Evolutionary conservation across 2,888 invertebrate species (phyloP), one percentile per base, ranked within the genome.

Genomic region (Polymixis flavicincta): DNA sequence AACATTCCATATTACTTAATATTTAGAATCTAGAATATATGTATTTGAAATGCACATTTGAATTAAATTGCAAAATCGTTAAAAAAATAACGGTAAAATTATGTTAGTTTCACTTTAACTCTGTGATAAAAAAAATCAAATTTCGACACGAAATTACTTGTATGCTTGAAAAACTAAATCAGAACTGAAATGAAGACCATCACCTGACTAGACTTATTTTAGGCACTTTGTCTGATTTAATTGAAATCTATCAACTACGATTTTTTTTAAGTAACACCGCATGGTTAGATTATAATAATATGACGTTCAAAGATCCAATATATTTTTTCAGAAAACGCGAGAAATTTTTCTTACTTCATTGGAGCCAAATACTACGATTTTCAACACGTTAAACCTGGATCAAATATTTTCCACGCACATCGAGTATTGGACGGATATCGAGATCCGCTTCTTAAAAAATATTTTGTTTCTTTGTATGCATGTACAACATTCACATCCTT

Each of bases 131-230:
- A 45, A 48, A 50, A 45, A 48, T 19, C 25, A 14, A 48, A 48
- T 28, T 14, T 5, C 22, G 14, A 8, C 25, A 64, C 13, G 13
- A 13, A 64, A 22, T 48, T 2, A 28, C 0, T 19, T 8, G 2
- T 7, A 45, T 1, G 19, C 25, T 25, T 48, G 22, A 19, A 28
- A 50, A 28, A 32, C 1, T 13, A 22, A 32, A 61, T 9, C 78
- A 9, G 14, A 61, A 61, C 19, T 17, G n/a, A 70, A 70, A 78
- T 45, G 7, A 25, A 70, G 50, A 57, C 50, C 48, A 32, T 52
- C 17, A 67, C 57, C 63, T 73, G 81, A 83, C 73, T 83, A 83
- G 83, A 78, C 14, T 73, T 55, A 52, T 52, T 83, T 64, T 80
- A 83, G 80, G 82, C 82, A 82, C 80, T 79, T 82, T 48, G 32